Percentiles rank a stretch among this genome's conserved stretches.
Conservation (phyloP, 1,140 invertebrate species). For the Branchinecta lynchi region DNA sequence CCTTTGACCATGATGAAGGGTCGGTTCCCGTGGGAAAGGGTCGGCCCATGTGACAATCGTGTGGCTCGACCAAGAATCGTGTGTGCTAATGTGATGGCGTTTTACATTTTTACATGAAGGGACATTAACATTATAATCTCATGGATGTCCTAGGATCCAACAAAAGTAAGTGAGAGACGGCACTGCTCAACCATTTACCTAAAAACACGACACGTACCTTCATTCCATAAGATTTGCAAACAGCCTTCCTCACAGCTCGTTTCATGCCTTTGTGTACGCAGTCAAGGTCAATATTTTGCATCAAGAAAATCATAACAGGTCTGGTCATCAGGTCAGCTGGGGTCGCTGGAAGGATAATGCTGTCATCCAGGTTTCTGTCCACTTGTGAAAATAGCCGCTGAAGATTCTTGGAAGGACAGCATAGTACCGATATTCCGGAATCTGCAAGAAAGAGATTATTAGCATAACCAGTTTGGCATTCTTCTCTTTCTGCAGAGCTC, state of each 20-base stretch:
- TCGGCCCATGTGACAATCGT: too few species aligned
- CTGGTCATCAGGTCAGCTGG: conserved; percentile 29
- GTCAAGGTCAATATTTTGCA: conserved; percentile 68
- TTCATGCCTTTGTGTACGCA: conserved; percentile 64
- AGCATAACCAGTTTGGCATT: too few species aligned
- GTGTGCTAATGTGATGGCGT: too few species aligned
- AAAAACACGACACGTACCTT: conserved; percentile 38
- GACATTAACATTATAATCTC: too few species aligned
- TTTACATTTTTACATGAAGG: too few species aligned
- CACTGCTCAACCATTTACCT: too few species aligned
- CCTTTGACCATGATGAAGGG: too few species aligned
- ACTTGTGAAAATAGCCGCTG: conserved; percentile 49
- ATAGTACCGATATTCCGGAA: conserved; percentile 56
- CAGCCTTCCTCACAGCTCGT: conserved; percentile 60
- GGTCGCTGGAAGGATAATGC: conserved; percentile 19
- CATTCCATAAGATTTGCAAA: conserved; percentile 71
- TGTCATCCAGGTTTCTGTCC: conserved; percentile 29
- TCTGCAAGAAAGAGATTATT: conserved; percentile 26
- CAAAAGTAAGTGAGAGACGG: too few species aligned
- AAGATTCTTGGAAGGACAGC: conserved; percentile 62
- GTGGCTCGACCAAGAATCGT: too few species aligned
- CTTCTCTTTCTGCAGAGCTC: too few species aligned
- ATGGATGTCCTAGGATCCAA: too few species aligned
- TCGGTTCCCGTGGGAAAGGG: too few species aligned
- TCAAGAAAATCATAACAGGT: conserved; percentile 66